Conservation (phyloP, 2,113 vertebrate species). For the Petroica traversi region DNA sequence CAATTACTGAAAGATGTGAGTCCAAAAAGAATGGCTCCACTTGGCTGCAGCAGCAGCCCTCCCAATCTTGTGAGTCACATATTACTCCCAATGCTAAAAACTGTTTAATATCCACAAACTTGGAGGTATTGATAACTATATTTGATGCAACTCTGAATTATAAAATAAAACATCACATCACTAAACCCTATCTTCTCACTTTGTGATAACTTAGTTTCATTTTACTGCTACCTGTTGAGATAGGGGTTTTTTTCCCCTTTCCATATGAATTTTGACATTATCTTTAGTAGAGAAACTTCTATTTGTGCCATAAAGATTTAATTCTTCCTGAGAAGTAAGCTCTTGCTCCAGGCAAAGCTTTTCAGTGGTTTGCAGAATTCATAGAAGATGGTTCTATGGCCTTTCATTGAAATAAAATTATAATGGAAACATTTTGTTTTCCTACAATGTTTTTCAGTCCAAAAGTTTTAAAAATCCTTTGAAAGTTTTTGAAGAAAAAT, state of each 20-base stretch:
- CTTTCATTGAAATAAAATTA: background rate
- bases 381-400: background rate
- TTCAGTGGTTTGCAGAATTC: background rate
- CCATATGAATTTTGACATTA: background rate
- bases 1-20: background rate
- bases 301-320: background rate
- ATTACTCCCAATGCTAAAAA: background rate
- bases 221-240: background rate
- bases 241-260: rapidly evolving
- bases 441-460: background rate
- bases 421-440: background rate
- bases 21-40: background rate
- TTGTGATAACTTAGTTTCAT: background rate
- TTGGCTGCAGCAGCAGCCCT: background rate
- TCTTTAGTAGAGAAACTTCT: background rate
- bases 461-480: background rate
- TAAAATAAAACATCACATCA: background rate
- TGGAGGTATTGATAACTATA: background rate
- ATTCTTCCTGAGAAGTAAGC: background rate
- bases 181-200: background rate
- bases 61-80: background rate
- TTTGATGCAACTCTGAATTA: background rate
- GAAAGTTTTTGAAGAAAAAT: background rate
- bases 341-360: background rate
- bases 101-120: background rate